Evolutionary conservation across 2,113 vertebrate species (phyloP), one percentile per base, ranked within the genome.

Genomic region (Oncorhynchus keta): DNA sequence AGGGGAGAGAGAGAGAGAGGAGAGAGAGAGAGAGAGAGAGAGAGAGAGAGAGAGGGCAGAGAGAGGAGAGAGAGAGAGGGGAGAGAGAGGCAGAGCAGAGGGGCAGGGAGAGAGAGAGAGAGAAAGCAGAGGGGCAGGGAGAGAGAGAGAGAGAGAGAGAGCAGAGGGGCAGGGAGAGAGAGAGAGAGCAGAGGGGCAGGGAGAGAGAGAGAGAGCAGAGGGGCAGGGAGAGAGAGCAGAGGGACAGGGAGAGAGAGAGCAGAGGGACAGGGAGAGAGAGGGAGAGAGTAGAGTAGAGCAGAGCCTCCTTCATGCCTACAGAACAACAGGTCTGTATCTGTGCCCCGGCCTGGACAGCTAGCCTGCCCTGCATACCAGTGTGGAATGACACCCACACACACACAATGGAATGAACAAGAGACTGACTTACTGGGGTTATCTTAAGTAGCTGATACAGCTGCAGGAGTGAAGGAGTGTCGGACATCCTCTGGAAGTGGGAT

Each of bases 301-400:
- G 32, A 59, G 30, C 67, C 79, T 75, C 78, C 67, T 69, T 72
- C 16, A 9, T 35, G 77, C 30, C 16, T 18, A 24, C 81, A 80
- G 77, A 88, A 92, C 90, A 92, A 90, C 89, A 83, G 85, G 72
- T 81, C 86, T 83, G 81, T 84, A 71, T 81, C 86, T 84, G 81
- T 72, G 64, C 69, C 77, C 83, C 83, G 79, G 11, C 64, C 11
- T 2, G 24, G n/a, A 16, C 48, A 24, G n/a, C 75, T 77, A 78
- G 55, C 81, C 72, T 22, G 81, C 77, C 81, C 83, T 81, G 81
- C 91, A 79, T 87, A 84, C 87, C 84, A 76, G 86, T 86, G 85
- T 83, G 84, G 87, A 88, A 87, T 90, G 39, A 45, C 39, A 45
- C 39, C 7, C 86, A 89, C 80, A 78, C 49, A 51, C 12, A 55